Evolutionary conservation across 2,797 vertebrate genomes (phyloP).

Genomic region (Cheirogaleus major): DNA sequence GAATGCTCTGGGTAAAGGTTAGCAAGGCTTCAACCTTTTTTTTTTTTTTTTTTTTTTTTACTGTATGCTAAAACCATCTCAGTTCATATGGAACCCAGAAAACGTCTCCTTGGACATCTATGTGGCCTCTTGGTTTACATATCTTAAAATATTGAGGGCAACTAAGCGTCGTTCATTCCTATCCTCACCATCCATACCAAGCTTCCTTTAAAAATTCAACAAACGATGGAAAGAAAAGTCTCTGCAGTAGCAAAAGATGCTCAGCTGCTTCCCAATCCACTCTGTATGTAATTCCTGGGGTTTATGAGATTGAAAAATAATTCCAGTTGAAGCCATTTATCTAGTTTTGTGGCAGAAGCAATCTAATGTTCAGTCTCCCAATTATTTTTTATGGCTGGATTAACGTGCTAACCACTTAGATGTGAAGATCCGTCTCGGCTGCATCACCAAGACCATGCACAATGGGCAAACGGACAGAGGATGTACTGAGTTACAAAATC

Average conservation of each 20-base stretch:
- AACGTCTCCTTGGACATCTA: neutral
- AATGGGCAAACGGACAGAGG: neutral
- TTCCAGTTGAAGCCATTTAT: neutral
- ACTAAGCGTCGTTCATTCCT: neutral
- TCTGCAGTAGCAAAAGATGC: neutral
- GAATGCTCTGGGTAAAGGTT: neutral
- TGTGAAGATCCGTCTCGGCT: conserved; percentile 53
- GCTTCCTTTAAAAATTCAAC: neutral
- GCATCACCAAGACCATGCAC: neutral
- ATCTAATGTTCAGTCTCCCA: conserved; percentile 24
- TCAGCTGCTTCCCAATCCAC: neutral
- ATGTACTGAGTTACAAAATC: conserved; percentile 51
- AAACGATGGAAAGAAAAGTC: neutral
- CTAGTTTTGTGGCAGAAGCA: conserved; percentile 26
- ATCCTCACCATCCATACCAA: neutral
- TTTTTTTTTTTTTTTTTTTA: neutral
- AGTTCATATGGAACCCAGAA: neutral
- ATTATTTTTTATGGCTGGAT: conserved; percentile 59
- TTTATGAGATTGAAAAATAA: conserved; percentile 45
- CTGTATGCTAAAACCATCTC: neutral
- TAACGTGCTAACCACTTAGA: neutral
- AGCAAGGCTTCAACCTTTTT: neutral
- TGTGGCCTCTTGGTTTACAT: neutral
- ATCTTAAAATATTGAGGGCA: conserved; percentile 4
- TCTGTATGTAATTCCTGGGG: neutral